A percentile compares a stretch with the other conserved stretches of the same genome.
Evolutionary conservation across 2,113 vertebrate genomes (phyloP).

Genomic region (Nannospalax galili): DNA sequence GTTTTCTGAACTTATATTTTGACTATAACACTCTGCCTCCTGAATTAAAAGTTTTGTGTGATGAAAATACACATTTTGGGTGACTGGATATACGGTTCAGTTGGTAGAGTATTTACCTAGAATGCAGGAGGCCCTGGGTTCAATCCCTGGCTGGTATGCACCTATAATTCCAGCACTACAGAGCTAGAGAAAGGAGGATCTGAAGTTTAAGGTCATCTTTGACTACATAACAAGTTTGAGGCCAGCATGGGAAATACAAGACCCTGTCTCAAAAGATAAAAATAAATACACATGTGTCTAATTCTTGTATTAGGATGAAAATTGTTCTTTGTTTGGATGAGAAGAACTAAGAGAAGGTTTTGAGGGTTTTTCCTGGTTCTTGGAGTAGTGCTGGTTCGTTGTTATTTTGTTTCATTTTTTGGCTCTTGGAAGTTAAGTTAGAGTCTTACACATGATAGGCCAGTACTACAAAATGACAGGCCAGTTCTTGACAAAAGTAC

Average conservation of each 20-base stretch:
- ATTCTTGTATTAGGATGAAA: conserved; percentile 14
- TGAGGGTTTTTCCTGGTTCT: background rate
- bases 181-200: background rate
- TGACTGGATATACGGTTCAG: too few relatives aligned
- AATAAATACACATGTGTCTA: conserved; percentile 29
- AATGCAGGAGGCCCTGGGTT: background rate
- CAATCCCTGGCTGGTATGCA: background rate
- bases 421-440: background rate
- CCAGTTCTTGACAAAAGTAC: background rate
- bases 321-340: conserved; percentile 27
- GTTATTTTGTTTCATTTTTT: too few relatives aligned
- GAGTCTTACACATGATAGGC: background rate
- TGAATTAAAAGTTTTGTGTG: background rate
- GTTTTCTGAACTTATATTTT: background rate
- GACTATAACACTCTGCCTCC: background rate
- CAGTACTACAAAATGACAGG: too few relatives aligned
- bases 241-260: too few relatives aligned
- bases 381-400: background rate
- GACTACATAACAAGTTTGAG: background rate
- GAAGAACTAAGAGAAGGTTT: conserved; percentile 9
- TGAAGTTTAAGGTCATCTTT: background rate
- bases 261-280: background rate
- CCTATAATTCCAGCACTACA: background rate
- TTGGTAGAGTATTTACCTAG: background rate
- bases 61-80: background rate